These are phyloP conservation scores for Coregonus suidteri DNA, from an alignment of 2,797 vertebrate genomes.

Conservation along the genomic window DNA sequence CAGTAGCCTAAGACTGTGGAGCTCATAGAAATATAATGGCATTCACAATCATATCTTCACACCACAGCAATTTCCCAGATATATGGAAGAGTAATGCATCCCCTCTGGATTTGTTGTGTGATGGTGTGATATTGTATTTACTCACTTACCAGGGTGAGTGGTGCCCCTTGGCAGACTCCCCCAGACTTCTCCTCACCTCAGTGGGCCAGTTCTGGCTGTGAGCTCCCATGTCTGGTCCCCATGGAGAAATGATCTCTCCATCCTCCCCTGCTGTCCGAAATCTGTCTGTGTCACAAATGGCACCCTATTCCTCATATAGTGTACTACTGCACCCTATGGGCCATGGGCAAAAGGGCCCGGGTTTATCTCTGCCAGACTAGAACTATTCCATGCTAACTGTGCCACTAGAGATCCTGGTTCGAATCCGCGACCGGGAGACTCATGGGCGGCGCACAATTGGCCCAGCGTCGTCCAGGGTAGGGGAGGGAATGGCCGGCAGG, in stretches of 20 bases:
- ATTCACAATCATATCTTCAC: neutral
- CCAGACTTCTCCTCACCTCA: constrained; percentile 36
- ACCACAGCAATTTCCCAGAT: constrained; percentile 38
- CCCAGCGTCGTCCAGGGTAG: no score
- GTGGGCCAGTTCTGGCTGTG: constrained; percentile 48
- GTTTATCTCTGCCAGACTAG: no score
- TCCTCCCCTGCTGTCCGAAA: constrained; percentile 49
- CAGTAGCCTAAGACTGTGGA: no score
- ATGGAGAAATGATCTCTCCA: constrained; percentile 37
- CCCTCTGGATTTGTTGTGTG: constrained; percentile 45
- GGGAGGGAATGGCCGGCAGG: no score
- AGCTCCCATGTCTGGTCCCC: constrained; percentile 26
- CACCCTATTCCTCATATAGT: no score
- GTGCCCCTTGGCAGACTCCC: constrained; percentile 43
- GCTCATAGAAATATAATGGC: neutral
- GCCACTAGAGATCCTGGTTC: no score
- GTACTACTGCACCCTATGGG: no score
- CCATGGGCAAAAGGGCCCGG: no score
- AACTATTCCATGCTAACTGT: no score
- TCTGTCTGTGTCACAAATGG: constrained; percentile 25
- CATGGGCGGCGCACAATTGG: no score
- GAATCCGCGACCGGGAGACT: no score
- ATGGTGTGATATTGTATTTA: constrained; percentile 52
- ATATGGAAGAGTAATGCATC: constrained; percentile 36
- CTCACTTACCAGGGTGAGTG: constrained; percentile 50